phyloP scores from a whole-genome alignment of 2,797 vertebrate species.

The Tragelaphus eurycerus region DNA sequence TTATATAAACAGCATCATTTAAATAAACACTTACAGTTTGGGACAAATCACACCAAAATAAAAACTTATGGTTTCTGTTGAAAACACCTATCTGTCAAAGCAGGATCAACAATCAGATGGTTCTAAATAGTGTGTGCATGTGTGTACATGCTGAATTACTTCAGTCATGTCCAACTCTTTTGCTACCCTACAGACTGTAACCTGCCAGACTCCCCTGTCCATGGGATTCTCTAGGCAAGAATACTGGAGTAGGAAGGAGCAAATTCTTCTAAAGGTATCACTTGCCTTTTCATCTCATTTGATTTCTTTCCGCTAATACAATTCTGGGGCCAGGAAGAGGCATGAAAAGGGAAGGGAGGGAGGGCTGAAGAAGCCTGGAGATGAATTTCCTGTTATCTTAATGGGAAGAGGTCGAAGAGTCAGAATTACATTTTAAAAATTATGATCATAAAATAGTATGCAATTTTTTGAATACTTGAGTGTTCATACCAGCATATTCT shows the following conservation, averaged over 20 bases:
- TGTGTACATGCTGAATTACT: not conserved
- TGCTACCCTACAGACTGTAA: not conserved
- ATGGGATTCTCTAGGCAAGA: not conserved
- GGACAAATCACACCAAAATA: not conserved
- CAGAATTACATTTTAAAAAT: not conserved
- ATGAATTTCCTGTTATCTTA: not conserved
- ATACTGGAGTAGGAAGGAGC: not conserved
- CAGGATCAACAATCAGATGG: not conserved
- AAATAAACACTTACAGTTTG: not conserved
- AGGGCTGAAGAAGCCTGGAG: not conserved
- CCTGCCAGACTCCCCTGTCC: not conserved
- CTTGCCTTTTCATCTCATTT: not conserved
- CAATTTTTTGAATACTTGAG: not conserved
- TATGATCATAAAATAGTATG: not conserved
- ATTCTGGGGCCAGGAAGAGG: not conserved
- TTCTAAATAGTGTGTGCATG: not conserved
- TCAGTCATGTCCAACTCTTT: not conserved
- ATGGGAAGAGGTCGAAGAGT: not conserved
- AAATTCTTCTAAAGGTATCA: not conserved
- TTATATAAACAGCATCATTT: not conserved
- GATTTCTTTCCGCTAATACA: not conserved
- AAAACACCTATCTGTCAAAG: not conserved
- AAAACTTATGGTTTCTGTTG: not conserved
- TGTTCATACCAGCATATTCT: not conserved
- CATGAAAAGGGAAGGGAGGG: rapidly evolving